phyloP scores from a whole-genome alignment of 2,888 invertebrate species.

The Pandemis corylana region DNA sequence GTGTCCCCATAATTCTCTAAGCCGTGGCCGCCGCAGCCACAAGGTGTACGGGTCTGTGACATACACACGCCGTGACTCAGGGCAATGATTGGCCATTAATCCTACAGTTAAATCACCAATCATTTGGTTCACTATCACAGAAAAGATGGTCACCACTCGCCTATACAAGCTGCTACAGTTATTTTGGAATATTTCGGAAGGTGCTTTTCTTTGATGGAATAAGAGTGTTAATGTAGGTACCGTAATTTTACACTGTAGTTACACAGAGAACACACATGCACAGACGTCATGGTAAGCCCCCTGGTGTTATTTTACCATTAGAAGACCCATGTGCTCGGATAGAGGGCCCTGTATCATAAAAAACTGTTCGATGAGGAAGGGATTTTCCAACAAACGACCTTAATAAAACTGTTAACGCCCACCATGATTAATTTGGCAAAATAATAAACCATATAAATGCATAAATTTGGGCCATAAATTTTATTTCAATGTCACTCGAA shows the following conservation, averaged over 20 bases:
- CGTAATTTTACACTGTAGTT: too few species aligned
- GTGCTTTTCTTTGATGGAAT: too few species aligned
- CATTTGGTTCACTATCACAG: background rate
- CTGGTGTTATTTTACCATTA: too few species aligned
- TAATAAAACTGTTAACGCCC: slow-evolving; percentile 15
- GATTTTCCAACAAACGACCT: background rate
- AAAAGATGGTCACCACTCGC: background rate
- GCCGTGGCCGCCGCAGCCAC: background rate
- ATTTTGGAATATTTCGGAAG: too few species aligned
- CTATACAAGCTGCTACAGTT: too few species aligned
- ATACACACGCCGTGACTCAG: background rate
- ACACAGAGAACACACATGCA: too few species aligned
- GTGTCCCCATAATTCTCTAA: background rate
- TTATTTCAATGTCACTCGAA: slow-evolving; percentile 33
- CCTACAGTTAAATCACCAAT: background rate
- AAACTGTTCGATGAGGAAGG: background rate
- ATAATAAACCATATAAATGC: slow-evolving; percentile 36
- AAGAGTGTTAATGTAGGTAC: too few species aligned
- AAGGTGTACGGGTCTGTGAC: slow-evolving; percentile 5
- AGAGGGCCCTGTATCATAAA: background rate
- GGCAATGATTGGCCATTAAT: background rate
- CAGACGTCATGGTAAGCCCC: too few species aligned
- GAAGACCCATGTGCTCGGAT: too few species aligned
- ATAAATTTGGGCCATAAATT: slow-evolving; percentile 31
- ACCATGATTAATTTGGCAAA: slow-evolving; percentile 39